Evolutionary conservation across 2,888 invertebrate genomes (phyloP), one percentile per base, ranked within the genome.

Genomic region (Zaprionus bogoriensis): DNA sequence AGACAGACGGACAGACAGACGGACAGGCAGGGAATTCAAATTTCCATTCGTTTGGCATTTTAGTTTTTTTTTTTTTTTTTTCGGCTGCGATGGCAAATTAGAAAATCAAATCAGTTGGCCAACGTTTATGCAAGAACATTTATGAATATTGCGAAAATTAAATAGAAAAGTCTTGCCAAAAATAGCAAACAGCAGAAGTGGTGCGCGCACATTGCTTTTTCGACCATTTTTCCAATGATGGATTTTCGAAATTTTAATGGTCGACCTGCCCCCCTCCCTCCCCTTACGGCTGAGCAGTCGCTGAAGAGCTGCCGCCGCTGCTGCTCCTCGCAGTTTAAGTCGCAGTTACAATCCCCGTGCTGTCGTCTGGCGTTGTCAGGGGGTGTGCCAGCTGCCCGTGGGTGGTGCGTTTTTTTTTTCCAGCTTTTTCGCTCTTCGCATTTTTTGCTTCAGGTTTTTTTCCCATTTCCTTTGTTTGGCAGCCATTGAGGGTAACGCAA

Each of bases 201-300:
- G 74, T 75, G 72, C 73, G 70, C 71, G 55, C 57, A 62, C 23
- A 55, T 42, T 59, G 55, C 62, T 78, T 74, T 77, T 80, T 78
- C 87, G 55, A 74, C 87, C 87, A 88, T 83, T 88, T 82, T 89
- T 89, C 88, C 87, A 88, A 87, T 88, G 87, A 88, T 88, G 89
- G 88, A 88, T 88, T 88, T 88, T 87, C 81, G 86, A 89, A 89
- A 89, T 87, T 89, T 89, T 89, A 89, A 89, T 89, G 89, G 89
- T 88, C 86, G 88, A n/a, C n/a, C 42, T 42, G 17, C 32, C 27
- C n/a, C 27, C 10, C 27, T 27, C 10, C 27, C 88, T 82, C 79
- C 78, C 84, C 87, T 87, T 88, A 82, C 82, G 87, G 88, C 82
- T 89, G 89, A 88, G 88, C 87, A 84, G 80, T 67, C 84, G 83